Conservation (phyloP, 2,113 vertebrate genomes). For the Aleadryas rufinucha region DNA sequence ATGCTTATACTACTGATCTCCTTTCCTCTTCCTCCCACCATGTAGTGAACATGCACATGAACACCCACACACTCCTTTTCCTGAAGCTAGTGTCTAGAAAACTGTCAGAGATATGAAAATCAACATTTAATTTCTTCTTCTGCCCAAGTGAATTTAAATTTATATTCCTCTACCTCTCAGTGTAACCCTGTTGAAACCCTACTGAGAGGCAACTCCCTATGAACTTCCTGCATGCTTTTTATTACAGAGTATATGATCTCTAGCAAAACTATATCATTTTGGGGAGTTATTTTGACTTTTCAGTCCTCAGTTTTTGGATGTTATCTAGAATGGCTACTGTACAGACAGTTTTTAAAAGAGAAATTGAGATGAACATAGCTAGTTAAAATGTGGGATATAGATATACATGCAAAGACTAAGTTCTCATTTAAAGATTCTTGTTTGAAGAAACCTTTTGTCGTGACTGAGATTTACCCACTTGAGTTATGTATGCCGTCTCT, state of each 20-base stretch:
- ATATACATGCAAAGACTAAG: neutral
- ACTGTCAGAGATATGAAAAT: neutral
- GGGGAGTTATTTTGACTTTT: neutral
- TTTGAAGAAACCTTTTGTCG: neutral
- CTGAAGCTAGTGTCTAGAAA: neutral
- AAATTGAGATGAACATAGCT: neutral
- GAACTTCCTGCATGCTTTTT: neutral
- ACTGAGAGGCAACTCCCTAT: neutral
- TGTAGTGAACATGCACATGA: rapidly evolving
- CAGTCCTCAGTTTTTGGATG: neutral
- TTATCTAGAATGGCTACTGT: neutral
- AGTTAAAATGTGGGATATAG: neutral
- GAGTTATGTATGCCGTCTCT: neutral
- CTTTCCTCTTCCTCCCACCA: neutral
- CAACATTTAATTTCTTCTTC: neutral
- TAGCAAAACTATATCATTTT: neutral
- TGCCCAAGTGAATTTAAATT: neutral
- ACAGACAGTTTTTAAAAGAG: neutral
- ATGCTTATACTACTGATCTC: neutral
- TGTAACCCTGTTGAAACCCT: neutral
- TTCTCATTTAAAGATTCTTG: neutral
- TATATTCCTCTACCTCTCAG: neutral
- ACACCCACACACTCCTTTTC: neutral
- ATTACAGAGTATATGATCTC: neutral
- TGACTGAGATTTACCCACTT: neutral